These are phyloP conservation scores for Ypsolopha scabrella DNA, from an alignment of 2,888 invertebrate genomes.

Conservation along the genomic window DNA sequence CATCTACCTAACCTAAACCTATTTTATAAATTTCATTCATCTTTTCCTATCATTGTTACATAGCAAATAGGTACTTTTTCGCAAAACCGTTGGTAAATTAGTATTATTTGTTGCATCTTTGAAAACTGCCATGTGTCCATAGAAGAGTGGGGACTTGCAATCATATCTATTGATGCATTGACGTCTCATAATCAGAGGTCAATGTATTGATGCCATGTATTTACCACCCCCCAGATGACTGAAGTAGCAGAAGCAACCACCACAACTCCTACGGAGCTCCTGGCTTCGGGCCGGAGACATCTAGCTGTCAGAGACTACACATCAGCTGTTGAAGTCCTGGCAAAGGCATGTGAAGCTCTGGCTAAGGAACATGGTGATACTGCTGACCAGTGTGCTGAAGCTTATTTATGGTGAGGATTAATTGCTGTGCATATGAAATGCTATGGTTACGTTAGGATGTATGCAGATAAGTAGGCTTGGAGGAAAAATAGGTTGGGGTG, in stretches of 20 bases:
- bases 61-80: not conserved
- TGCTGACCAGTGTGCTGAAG: constrained; percentile 89
- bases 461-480: not conserved
- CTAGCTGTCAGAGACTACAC: constrained; percentile 81
- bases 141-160: not conserved
- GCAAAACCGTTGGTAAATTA: not conserved
- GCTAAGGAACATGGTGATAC: constrained; percentile 83
- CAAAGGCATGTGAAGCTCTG: constrained; percentile 78
- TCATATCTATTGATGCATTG: not conserved
- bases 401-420: constrained; percentile 82
- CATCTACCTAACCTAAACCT: not conserved
- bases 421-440: not conserved
- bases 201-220: too few species aligned
- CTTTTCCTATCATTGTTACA: not conserved
- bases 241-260: constrained; percentile 58
- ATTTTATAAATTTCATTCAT: not conserved
- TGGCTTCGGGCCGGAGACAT: constrained; percentile 82
- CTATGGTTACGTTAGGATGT: not conserved
- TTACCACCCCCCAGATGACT: constrained; percentile 58
- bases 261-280: constrained; percentile 67
- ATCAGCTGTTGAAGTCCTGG: constrained; percentile 79
- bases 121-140: not conserved
- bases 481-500: not conserved
- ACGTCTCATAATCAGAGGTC: not conserved
- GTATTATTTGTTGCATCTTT: not conserved